phyloP scores from a whole-genome alignment of 2,797 vertebrate genomes.

The Pangasius macronema region DNA sequence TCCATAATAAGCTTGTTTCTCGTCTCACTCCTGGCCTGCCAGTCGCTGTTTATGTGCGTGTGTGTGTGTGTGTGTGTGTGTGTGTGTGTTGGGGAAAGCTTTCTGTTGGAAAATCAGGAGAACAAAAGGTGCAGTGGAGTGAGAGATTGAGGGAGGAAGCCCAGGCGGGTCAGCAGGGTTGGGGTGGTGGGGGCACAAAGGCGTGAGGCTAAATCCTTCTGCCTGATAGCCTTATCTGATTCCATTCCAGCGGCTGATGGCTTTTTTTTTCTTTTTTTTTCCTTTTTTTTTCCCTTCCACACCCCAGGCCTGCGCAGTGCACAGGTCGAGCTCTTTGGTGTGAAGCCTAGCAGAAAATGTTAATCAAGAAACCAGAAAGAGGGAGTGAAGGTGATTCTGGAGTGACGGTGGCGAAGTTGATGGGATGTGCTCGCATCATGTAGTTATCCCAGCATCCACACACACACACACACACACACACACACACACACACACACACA shows the following conservation, averaged over 20 bases:
- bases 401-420: slow-evolving; percentile 66
- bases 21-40: slow-evolving; percentile 18
- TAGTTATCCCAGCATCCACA: not conserved
- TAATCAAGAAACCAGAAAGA: slow-evolving; percentile 73
- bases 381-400: slow-evolving; percentile 39
- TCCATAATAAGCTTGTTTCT: slow-evolving; percentile 40
- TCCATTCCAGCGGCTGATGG: slow-evolving; percentile 77
- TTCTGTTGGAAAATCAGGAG: slow-evolving; percentile 82
- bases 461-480: not conserved
- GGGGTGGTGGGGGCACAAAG: slow-evolving; percentile 78
- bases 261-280: slow-evolving; percentile 60
- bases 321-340: slow-evolving; percentile 82
- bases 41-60: slow-evolving; percentile 5
- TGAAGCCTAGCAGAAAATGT: slow-evolving; percentile 82
- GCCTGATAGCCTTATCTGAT: slow-evolving; percentile 91
- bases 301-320: slow-evolving; percentile 69
- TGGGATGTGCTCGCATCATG: slow-evolving; percentile 45
- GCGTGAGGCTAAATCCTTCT: slow-evolving; percentile 79
- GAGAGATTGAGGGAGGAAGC: slow-evolving; percentile 90
- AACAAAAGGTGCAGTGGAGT: slow-evolving; percentile 96
- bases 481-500: slow-evolving; percentile 47
- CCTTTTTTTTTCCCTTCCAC: slow-evolving; percentile 61
- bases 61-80: slow-evolving; percentile 69
- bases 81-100: slow-evolving; percentile 76
- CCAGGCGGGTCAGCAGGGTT: slow-evolving; percentile 68